Evolutionary conservation across 2,797 vertebrate species (phyloP).

Genomic region (Poeciliopsis infans): DNA sequence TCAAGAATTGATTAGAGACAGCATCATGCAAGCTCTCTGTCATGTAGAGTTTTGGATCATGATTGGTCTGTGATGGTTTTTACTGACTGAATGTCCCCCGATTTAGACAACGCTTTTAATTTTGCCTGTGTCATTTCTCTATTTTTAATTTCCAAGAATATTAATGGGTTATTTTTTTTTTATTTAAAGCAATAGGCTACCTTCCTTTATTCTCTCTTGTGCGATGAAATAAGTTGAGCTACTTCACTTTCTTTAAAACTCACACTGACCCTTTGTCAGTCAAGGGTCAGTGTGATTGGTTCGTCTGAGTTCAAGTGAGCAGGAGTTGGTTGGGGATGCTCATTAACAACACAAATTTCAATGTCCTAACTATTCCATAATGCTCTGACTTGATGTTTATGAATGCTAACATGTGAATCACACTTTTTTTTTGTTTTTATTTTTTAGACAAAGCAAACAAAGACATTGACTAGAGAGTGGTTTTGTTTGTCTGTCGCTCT

Average conservation of each 20-base stretch:
- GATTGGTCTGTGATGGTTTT: neutral
- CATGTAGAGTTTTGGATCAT: neutral
- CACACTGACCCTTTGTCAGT: too few relatives aligned
- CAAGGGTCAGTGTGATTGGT: too few relatives aligned
- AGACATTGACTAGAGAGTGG: too few relatives aligned
- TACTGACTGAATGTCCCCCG: neutral
- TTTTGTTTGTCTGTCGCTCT: too few relatives aligned
- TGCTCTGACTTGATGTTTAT: neutral
- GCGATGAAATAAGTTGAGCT: neutral
- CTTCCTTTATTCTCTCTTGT: neutral
- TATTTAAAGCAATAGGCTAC: neutral
- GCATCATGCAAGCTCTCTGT: neutral
- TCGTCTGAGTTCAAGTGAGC: neutral
- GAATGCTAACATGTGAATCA: neutral
- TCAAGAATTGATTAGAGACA: neutral
- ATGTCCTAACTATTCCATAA: neutral
- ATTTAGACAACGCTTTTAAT: neutral
- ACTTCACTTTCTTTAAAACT: neutral
- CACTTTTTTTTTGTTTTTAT: neutral
- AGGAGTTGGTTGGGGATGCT: neutral
- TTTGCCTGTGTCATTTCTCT: neutral
- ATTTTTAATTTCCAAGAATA: neutral
- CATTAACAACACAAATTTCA: neutral
- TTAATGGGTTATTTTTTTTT: neutral
- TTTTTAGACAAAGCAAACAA: too few relatives aligned